Base-by-base conservation (phyloP, 2,888 invertebrate species). In the Brachynemurus nebulosus region DNA sequence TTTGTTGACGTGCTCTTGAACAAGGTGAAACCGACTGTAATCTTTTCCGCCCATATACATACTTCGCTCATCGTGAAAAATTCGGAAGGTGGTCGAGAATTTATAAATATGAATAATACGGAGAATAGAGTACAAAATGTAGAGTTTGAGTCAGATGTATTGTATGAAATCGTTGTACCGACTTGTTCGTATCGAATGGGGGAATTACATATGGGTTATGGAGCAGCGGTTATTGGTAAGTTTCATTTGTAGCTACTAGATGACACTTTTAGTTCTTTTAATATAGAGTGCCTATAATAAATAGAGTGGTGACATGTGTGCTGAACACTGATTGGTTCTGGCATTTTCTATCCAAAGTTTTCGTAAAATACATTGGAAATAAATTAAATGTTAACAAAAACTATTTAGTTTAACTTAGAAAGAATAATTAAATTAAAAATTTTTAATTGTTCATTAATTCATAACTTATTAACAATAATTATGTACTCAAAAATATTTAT, bases 101-200 rank as follows among this genome's bases (percentile, higher is more conserved):
- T 64, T 3, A 45, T 43, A 44, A 48, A 48, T 16, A 42, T 51
- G 5, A 36, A 42, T 19, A 20, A 47, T 5, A 45, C 59, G 19
- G 56, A 63, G 52, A 62, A 64, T 39, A 57, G 62, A 47, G 53
- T 69, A 27, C 67, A 65, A 54, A 59, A 65, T 48, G 64, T 66
- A 44, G 57, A 62, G 42, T 58, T 71, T 46, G 66, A 67, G 33
- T 57, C 61, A 48, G 64, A 62, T 30, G 66, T 68, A 51, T 62
- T 68, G 55, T 67, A 68, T 54, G 95, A 96, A 69, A 74, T 96
- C 40, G 77, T 83, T 62, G 84, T 92, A 51, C 96, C 96, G 2
- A 93, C 96, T 0, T 91, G 90, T 59, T 93, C 92, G 1, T 97
- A 97, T 62, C 75, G 97, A 55, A 97, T 97, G 96, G 96, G 96